Evolutionary conservation across 2,113 vertebrate species (phyloP).

Genomic region (Formicarius rufipectus): DNA sequence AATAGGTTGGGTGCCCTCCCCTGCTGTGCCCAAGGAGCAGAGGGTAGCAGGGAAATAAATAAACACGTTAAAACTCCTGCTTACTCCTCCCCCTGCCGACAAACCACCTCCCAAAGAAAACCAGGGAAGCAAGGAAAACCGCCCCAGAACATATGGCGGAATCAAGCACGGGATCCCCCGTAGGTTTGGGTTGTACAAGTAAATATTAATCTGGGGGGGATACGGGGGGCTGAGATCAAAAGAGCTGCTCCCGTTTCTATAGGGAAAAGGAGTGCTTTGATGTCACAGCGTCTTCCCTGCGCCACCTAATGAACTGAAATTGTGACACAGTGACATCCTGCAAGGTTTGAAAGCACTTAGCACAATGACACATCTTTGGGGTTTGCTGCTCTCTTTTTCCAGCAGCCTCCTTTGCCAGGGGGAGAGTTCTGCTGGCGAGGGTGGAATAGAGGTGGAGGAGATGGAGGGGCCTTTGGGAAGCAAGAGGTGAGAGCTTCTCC

Average conservation of each 20-base stretch:
- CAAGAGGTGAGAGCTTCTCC: fast-evolving
- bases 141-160: conserved; percentile 78
- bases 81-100: background rate
- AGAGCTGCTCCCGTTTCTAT: conserved; percentile 77
- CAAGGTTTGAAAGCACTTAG: conserved; percentile 57
- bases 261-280: conserved; percentile 84
- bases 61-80: conserved; percentile 52
- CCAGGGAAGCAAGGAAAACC: conserved; percentile 30
- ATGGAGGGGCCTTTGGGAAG: background rate
- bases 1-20: conserved; percentile 6
- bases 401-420: background rate
- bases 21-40: background rate
- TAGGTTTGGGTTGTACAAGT: conserved; percentile 84
- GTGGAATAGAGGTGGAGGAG: background rate
- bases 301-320: conserved; percentile 66
- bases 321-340: conserved; percentile 63
- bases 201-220: conserved; percentile 83
- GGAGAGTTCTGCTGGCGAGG: background rate
- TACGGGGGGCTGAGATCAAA: conserved; percentile 83
- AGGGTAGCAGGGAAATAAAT: conserved; percentile 35
- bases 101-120: conserved; percentile 60
- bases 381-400: conserved; percentile 17
- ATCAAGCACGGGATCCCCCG: conserved; percentile 76
- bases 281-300: conserved; percentile 64
- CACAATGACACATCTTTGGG: conserved; percentile 24